Evolutionary conservation across 2,113 vertebrate genomes (phyloP), one percentile per base, ranked within the genome.

Genomic region (Dinomys branickii): DNA sequence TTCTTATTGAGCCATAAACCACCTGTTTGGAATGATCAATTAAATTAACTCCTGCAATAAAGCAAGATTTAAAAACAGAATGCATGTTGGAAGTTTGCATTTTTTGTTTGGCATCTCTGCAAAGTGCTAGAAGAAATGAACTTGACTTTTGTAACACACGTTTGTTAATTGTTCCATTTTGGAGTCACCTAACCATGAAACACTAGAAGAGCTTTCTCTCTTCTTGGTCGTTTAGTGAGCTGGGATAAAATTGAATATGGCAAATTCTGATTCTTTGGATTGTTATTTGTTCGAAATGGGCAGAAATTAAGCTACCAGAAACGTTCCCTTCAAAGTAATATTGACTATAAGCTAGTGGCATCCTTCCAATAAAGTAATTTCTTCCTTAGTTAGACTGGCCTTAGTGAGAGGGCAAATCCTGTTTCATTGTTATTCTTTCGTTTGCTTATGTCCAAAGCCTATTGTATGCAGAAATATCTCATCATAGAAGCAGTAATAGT

Each of bases 281-380:
- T 88, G 94, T 91, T 97, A 88, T 94, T 93, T 94, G 91, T 85
- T 95, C n/a, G 88, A 97, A 94, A 85, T 85, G 65, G 63, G 28
- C 85, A 95, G 38, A 96, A 97, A 96, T 97, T 33, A 97, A 98
- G 47, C 88, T 61, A 95, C 83, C 77, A 58, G 85, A 96, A 95
- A 93, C 85, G 85, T 90, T 95, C 58, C 44, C 77, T 97, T 94
- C 81, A 94, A 96, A 96, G 92, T 92, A 97, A 77, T 97, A 92
- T 90, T 95, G 78, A 96, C 95, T 93, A 94, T 92, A 97, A 90
- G 58, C 52, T 94, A 88, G 35, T 89, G 88, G 80, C 80, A 96
- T 93, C 83, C 97, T 97, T 95, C 96, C 88, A 89, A 94, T 87
- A 80, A 73, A 95, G 89, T 83, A 91, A 96, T 96, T 95, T 97